These are phyloP conservation scores for Anthopleura sola DNA, from an alignment of 64 coral and sea anemone genomes.

Conservation along the genomic window DNA sequence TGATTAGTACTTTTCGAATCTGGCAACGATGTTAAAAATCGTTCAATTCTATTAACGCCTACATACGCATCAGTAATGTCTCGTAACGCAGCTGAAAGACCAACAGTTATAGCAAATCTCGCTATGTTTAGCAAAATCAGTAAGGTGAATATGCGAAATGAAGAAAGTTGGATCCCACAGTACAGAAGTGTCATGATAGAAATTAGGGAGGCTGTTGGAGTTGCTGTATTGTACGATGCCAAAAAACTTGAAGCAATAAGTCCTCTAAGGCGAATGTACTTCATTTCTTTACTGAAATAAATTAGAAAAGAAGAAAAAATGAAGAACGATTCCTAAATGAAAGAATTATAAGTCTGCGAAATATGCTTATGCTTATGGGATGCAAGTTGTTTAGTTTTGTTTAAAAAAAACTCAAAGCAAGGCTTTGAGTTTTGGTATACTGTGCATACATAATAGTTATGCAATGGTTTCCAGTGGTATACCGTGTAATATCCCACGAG, in stretches of 20 bases:
- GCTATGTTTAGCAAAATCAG: conserved; percentile 14
- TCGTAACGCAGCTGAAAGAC: not conserved
- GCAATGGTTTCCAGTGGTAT: too few species aligned
- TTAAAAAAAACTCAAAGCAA: too few species aligned
- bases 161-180: conserved; percentile 35
- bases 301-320: conserved; percentile 4
- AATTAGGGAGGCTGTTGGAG: conserved; percentile 38
- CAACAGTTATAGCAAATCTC: not conserved
- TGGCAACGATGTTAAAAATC: not conserved
- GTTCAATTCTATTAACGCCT: not conserved
- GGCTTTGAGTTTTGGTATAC: too few species aligned
- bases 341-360: too few species aligned
- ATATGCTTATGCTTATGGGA: too few species aligned
- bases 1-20: not conserved
- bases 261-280: conserved; percentile 46
- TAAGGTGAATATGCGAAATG: conserved; percentile 64
- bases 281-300: conserved; percentile 45
- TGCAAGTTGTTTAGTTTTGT: too few species aligned
- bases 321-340: conserved; percentile 8
- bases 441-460: too few species aligned
- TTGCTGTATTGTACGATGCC: conserved; percentile 30
- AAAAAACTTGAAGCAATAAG: conserved; percentile 37
- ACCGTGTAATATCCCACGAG: too few species aligned
- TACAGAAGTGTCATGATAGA: conserved; percentile 50
- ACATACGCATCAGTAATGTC: not conserved